Base-by-base conservation (phyloP, 2,888 invertebrate genomes). In the Hyalella azteca region DNA sequence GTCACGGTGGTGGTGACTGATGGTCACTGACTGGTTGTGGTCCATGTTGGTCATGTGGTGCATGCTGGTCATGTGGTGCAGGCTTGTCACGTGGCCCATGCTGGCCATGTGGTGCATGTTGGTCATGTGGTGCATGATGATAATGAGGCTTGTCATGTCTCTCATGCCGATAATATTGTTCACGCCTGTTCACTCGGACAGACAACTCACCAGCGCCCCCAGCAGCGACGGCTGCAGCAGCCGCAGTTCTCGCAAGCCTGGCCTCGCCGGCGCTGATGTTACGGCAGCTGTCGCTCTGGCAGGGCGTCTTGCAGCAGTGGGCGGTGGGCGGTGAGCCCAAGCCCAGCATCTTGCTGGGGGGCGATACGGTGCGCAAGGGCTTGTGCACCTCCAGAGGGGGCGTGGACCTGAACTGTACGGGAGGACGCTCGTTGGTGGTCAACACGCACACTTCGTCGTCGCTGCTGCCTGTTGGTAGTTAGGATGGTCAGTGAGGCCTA, bases 331-430 rank as follows among this genome's bases (percentile, higher is more conserved):
- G 86, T 81, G 73, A 77, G 41, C 60, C 80, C 78, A 89, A 89
- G 85, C 82, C 79, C 48, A 89, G 89, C 86, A 89, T 88, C 86
- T 89, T 89, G 79, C 89, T 89, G 83, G 89, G 89, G 84, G 89
- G 89, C 81, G 89, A 89, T 85, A 89, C 87, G 81, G 90, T 89
- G 86, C 90, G 87, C 82, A 87, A 86, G 87, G 95, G 94, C 90
- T 94, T 94, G 88, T 95, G 92, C 88, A 94, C 95, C 89, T 95
- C 95, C 88, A 94, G 90, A 85, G 96, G 96, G 86, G 96, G 96
- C 86, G 95, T 95, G 86, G 95, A 94, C 87, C 95, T 92, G 90
- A 96, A 95, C 89, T 95, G 92, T 86, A 96, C 94, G 85, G 95
- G 95, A 59, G 93, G 83, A 59, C 81, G 83, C 54, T 81, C 75